Evolutionary conservation across 2,797 vertebrate genomes (phyloP).

Genomic region (Gymnocypris eckloni): DNA sequence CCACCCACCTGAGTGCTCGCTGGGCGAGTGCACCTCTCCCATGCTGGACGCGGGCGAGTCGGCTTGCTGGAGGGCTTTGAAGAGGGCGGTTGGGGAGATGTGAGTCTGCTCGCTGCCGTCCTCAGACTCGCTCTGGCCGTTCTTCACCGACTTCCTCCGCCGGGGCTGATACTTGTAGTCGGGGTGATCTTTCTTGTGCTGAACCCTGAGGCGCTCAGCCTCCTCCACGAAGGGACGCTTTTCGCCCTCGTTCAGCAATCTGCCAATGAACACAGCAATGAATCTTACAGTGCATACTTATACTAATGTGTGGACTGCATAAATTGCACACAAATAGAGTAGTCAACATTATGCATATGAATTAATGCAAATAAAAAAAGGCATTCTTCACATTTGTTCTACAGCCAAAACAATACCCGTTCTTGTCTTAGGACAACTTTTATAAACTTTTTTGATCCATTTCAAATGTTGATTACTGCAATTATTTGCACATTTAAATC

Average conservation of each 20-base stretch:
- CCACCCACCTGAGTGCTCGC: conserved; percentile 90
- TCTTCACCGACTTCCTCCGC: conserved; percentile 93
- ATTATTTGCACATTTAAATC: neutral
- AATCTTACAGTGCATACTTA: neutral
- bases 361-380: neutral
- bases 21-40: conserved; percentile 94
- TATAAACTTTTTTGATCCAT: neutral
- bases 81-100: conserved; percentile 94
- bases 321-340: too few species aligned
- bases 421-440: neutral
- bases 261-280: conserved; percentile 63
- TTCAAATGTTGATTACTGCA: neutral
- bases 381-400: neutral
- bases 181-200: conserved; percentile 97
- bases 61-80: conserved; percentile 94
- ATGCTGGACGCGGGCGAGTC: conserved; percentile 95
- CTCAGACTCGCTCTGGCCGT: conserved; percentile 89
- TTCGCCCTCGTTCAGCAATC: conserved; percentile 92
- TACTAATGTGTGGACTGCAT: neutral
- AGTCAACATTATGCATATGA: neutral
- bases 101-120: conserved; percentile 91
- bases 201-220: conserved; percentile 93
- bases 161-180: conserved; percentile 97
- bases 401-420: neutral
- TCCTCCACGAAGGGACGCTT: conserved; percentile 97